These are phyloP conservation scores for Camponotus vicinus DNA, from an alignment of 1,140 invertebrate species.

Conservation along the genomic window DNA sequence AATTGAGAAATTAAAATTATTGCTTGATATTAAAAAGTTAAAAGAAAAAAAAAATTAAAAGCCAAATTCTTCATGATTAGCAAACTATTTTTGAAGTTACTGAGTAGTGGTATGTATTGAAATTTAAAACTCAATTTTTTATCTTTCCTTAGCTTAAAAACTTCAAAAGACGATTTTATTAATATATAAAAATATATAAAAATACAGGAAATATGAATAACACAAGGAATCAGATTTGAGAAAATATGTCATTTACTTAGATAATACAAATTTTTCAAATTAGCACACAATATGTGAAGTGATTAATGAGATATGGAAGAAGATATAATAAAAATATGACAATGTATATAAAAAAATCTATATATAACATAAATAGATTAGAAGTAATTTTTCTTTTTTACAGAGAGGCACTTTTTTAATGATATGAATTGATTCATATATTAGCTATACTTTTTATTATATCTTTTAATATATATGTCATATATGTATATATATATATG, in stretches of 20 bases:
- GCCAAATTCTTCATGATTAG: not conserved
- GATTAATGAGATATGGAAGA: constrained; percentile 6
- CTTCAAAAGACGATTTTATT: not conserved
- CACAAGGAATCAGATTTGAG: not conserved
- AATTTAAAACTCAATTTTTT: not conserved
- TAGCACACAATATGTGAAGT: not conserved
- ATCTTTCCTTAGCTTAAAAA: not conserved
- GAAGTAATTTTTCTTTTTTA: no score
- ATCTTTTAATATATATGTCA: no score
- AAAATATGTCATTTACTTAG: not conserved
- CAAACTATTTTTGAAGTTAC: not conserved
- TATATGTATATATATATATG: no score
- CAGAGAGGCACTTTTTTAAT: no score
- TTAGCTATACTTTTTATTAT: no score
- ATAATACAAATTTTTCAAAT: not conserved
- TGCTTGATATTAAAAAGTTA: not conserved
- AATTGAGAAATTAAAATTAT: not conserved
- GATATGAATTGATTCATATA: no score
- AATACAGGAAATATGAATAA: not conserved
- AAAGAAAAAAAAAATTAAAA: not conserved
- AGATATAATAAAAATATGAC: not conserved
- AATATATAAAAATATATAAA: not conserved
- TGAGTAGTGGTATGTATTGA: not conserved
- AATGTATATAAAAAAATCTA: no score
- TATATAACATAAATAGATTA: no score